These are phyloP conservation scores for Hedya salicella DNA, from an alignment of 2,888 invertebrate genomes.

Conservation along the genomic window DNA sequence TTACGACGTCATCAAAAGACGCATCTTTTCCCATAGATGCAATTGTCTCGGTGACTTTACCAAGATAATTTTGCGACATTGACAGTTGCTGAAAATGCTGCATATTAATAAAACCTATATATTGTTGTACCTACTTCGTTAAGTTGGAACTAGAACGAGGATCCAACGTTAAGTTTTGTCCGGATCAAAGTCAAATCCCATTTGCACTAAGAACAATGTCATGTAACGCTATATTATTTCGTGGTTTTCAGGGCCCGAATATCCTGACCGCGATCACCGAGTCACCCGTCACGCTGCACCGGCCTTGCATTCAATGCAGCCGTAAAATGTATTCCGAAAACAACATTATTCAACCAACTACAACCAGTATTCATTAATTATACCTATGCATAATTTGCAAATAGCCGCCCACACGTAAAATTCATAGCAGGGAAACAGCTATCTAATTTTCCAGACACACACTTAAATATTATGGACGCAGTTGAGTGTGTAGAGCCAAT, in stretches of 20 bases:
- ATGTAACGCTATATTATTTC: neutral
- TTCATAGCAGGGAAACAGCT: conserved; percentile 26
- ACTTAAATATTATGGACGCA: conserved; percentile 32
- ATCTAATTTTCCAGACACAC: conserved; percentile 29
- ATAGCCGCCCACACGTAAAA: conserved; percentile 14
- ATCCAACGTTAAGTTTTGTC: neutral
- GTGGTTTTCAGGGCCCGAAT: conserved; percentile 16
- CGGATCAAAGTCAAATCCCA: neutral
- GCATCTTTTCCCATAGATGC: too few species aligned
- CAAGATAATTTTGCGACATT: too few species aligned
- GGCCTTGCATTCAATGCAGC: conserved; percentile 44
- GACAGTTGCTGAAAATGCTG: too few species aligned
- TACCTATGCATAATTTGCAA: conserved; percentile 21
- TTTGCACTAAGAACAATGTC: neutral
- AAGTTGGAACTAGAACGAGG: too few species aligned
- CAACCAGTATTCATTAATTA: conserved; percentile 16
- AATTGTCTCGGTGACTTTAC: too few species aligned
- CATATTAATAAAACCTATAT: too few species aligned
- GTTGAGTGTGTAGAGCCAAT: conserved; percentile 33
- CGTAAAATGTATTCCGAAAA: conserved; percentile 30
- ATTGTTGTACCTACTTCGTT: too few species aligned
- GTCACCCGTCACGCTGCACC: conserved; percentile 47
- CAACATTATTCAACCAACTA: conserved; percentile 5
- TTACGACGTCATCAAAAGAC: too few species aligned
- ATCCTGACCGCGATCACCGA: conserved; percentile 38